These are phyloP conservation scores for Vulpes lagopus DNA, from an alignment of 2,113 vertebrate genomes.

Conservation along the genomic window DNA sequence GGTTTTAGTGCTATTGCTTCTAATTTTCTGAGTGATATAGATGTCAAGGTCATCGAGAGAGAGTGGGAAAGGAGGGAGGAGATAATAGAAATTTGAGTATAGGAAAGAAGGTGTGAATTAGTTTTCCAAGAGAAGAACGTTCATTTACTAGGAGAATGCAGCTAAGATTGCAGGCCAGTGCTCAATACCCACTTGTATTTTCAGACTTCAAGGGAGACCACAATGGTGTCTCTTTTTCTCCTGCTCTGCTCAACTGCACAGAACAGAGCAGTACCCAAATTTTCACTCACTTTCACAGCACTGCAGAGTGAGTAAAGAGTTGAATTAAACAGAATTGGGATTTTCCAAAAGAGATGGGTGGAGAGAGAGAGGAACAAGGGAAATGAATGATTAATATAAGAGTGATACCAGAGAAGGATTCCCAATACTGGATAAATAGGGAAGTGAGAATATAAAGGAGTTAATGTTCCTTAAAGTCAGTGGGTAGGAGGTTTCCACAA, in stretches of 20 bases:
- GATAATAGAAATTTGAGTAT: constrained; percentile 66
- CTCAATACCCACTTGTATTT: constrained; percentile 1
- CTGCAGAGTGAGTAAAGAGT: not conserved
- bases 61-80: constrained; percentile 34
- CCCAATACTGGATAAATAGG: not conserved
- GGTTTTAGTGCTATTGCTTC: not conserved
- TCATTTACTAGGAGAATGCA: constrained; percentile 61
- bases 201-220: constrained; percentile 14
- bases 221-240: not conserved
- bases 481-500: not conserved
- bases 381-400: not conserved
- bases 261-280: not conserved
- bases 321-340: not conserved
- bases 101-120: constrained; percentile 73
- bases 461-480: not conserved
- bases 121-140: constrained; percentile 63
- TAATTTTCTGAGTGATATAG: constrained; percentile 23
- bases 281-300: not conserved
- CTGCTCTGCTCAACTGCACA: not conserved
- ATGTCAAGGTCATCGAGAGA: constrained; percentile 18
- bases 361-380: not conserved
- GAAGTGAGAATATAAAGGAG: not conserved
- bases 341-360: not conserved
- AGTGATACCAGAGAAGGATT: not conserved
- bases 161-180: not conserved